A percentile compares a stretch with the other conserved stretches of the same genome.
These are phyloP conservation scores for Eupithecia subumbrata DNA, from an alignment of 2,888 invertebrate genomes.

Conservation along the genomic window DNA sequence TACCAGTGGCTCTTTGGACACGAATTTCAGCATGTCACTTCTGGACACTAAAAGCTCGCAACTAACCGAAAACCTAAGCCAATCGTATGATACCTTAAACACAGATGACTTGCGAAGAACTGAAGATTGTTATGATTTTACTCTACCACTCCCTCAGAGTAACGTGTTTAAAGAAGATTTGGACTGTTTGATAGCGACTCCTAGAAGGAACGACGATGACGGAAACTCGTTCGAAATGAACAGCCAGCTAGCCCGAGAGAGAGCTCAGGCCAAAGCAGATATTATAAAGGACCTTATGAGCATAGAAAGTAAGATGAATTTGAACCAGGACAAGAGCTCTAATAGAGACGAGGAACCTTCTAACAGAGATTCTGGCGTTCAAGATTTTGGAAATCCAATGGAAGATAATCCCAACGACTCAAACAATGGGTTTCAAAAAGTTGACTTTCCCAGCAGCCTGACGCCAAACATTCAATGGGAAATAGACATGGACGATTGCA, in stretches of 20 bases:
- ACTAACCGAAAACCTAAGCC: conserved; percentile 65
- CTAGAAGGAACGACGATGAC: conserved; percentile 65
- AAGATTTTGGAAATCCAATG: conserved; percentile 31
- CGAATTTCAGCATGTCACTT: conserved; percentile 73
- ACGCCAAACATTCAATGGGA: conserved; percentile 35
- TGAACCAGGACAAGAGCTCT: conserved; percentile 47
- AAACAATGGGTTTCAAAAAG: conserved; percentile 25
- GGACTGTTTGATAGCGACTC: conserved; percentile 73
- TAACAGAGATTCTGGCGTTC: conserved; percentile 36
- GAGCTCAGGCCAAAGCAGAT: conserved; percentile 70
- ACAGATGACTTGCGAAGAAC: conserved; percentile 70
- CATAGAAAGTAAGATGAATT: conserved; percentile 71
- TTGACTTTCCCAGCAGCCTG: conserved; percentile 24
- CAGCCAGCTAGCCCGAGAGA: conserved; percentile 56
- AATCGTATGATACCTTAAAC: conserved; percentile 67
- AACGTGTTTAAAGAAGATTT: conserved; percentile 74
- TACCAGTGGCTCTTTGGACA: conserved; percentile 68
- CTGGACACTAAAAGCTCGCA: conserved; percentile 70
- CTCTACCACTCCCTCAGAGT: conserved; percentile 67
- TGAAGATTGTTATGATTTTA: conserved; percentile 76
- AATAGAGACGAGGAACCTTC: conserved; percentile 48
- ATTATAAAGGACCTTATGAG: conserved; percentile 79
- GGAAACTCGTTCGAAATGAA: conserved; percentile 56
- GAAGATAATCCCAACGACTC: conserved; percentile 26
- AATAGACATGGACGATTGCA: conserved; percentile 36